phyloP scores from a whole-genome alignment of 1,140 invertebrate species.

The Drosophila ananassae region DNA sequence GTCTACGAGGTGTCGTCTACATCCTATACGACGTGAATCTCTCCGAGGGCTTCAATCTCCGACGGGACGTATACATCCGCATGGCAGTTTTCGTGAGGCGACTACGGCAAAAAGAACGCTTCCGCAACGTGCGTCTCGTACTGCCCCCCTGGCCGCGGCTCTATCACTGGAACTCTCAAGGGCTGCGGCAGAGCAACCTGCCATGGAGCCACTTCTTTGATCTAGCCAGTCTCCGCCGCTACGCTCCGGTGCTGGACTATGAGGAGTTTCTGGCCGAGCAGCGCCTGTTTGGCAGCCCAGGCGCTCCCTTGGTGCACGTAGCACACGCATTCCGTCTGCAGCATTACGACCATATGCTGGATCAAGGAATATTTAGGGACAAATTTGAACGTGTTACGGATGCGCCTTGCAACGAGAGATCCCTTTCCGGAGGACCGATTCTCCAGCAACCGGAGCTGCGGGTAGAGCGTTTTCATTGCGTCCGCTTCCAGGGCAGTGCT shows the following conservation, averaged over 20 bases:
- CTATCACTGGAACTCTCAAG: conserved; percentile 93
- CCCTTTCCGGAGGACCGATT: conserved; percentile 55
- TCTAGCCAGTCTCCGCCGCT: conserved; percentile 90
- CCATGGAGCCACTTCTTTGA: conserved; percentile 95
- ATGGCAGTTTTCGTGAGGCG: conserved; percentile 92
- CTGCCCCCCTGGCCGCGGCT: conserved; percentile 95
- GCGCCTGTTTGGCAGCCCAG: conserved; percentile 74
- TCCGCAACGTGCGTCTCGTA: conserved; percentile 87
- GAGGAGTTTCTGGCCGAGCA: conserved; percentile 88
- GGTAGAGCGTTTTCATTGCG: conserved; percentile 88
- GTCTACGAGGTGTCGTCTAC: conserved; percentile 63
- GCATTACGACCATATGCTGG: conserved; percentile 94
- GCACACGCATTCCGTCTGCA: conserved; percentile 93
- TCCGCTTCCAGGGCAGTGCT: conserved; percentile 93
- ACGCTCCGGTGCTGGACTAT: conserved; percentile 95
- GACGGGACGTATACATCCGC: conserved; percentile 97
- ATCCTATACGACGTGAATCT: conserved; percentile 95
- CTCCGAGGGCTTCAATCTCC: conserved; percentile 98
- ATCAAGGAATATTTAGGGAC: conserved; percentile 91
- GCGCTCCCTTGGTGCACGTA: conserved; percentile 68
- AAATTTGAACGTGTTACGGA: conserved; percentile 89
- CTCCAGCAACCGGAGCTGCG: conserved; percentile 61
- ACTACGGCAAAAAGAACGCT: conserved; percentile 85
- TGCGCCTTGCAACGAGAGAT: conserved; percentile 55
- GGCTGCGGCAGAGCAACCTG: conserved; percentile 79